Evolutionary conservation across 37 sponge, comb jelly and placozoan genomes (phyloP).

Genomic region (Ianthella basta): DNA sequence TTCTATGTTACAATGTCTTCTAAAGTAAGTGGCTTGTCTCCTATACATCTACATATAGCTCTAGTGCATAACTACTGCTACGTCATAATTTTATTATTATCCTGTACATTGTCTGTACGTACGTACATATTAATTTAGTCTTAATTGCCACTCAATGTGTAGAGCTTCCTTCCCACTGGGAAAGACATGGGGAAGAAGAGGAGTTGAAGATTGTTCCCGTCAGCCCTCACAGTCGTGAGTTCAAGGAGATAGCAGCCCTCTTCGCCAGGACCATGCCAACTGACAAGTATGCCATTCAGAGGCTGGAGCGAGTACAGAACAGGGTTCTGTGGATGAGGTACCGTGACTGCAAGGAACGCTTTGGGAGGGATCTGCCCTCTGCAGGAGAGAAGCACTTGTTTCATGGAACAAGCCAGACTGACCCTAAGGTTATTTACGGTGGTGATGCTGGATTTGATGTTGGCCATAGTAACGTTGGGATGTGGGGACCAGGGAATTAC

Average conservation of each 20-base stretch:
- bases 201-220: conserved; percentile 15
- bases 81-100: too few relatives aligned
- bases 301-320: conserved; percentile 66
- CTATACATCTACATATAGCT: too few relatives aligned
- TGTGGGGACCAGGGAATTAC: conserved; percentile 80
- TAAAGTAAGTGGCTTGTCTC: too few relatives aligned
- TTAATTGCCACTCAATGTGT: too few relatives aligned
- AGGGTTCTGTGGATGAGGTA: conserved; percentile 60
- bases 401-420: conserved; percentile 58
- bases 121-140: too few relatives aligned
- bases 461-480: conserved; percentile 45
- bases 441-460: conserved; percentile 68
- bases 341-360: conserved; percentile 20
- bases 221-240: conserved; percentile 28
- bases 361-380: conserved; percentile 11
- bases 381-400: conserved; percentile 45
- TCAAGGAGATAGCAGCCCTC: not conserved
- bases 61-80: too few relatives aligned
- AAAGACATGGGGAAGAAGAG: conserved; percentile 33
- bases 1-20: too few relatives aligned
- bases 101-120: too few relatives aligned
- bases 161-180: conserved; percentile 53
- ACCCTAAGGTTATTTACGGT: conserved; percentile 52
- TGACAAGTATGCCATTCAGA: not conserved
- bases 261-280: conserved; percentile 43